Base-by-base conservation (phyloP, 2,888 invertebrate species). In the Habroteleia sp. region DNA sequence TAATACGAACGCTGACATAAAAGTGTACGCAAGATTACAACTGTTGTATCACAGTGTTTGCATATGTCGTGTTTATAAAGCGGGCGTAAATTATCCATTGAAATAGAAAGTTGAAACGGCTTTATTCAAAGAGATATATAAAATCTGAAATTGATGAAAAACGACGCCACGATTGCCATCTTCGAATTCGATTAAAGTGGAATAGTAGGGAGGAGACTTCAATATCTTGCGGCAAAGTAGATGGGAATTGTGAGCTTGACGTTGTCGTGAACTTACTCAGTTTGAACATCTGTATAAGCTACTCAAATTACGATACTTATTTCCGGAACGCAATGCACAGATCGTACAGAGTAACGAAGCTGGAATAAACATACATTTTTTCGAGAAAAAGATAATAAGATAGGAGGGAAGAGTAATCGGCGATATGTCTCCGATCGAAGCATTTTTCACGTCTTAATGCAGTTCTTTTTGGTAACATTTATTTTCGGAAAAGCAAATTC, bases 251-350 rank as follows among this genome's bases (percentile, higher is more conserved):
- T 39, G 42, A 33, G 27, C 48, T 60, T 54, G 56, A 39, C 27
- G 46, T 58, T 37, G 58, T 41, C 16, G 58, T 68, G 76, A 60
- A 60, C 41, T 60, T 65, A 54, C 72, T 68, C 35, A 17, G 76
- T 66, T 76, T 76, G 73, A 76, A 76, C 76, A 76, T 76, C 76
- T 76, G 76, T 76, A 76, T 50, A 69, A 76, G 76, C 76, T 73
- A 60, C 76, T 76, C 76, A 69, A 73, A 76, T 76, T 76, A 69
- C 73, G 33, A 76, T 73, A 76, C 76, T 69, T 76, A 73, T 76
- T 76, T 76, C 73, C 76, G 73, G 76, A 76, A 69, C 72, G 58
- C 41, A 16, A 63, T 56, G 33, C 35, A 76, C 71, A 48, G 56
- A 72, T 74, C 74, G 52, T 72, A 68, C 72, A 16, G 58, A 56